Evolutionary conservation across 1,140 invertebrate species (phyloP), one percentile per base, ranked within the genome.

Genomic region (Listronotus bonariensis): DNA sequence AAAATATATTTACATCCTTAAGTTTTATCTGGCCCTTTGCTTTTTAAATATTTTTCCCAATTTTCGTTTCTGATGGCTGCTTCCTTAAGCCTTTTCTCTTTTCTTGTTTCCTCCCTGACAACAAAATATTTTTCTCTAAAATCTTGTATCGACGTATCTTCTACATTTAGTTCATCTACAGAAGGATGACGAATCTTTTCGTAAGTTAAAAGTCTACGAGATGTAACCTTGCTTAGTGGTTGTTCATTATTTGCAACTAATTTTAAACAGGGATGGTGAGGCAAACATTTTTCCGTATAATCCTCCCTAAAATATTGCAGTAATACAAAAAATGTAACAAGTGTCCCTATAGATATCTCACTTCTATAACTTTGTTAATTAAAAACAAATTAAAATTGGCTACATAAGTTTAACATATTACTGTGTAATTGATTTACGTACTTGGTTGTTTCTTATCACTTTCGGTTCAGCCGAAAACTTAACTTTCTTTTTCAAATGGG

Each of bases 241-340:
- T 98, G 95, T 80, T 97, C 94, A 14, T 90, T 92, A 81, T 95
- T 96, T 26, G 86, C 86, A 45, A 92, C 78, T 20, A 97, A 77
- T 70, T 82, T 70, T 52, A 98, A 81, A 78, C 91, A 91, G 7
- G 88, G 86, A 81, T 97, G 93, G 6, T 75, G 77, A 0, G 95
- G 95, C 45, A 98, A 77, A 40, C 88, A 84, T 3, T 87, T 80
- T 57, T 89, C 87, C 4, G 81, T 78, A 78, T 96, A 97, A 68
- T 91, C 87, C 52, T 87, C 84, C 65, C 91, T 92, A 80, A 80
- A 67, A 77, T 60, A 40, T 52, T 15, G 20, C 26, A 41, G 34
- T 26, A 7, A n/a, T n/a, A n/a, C 12, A 41, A 52, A 42, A 38
- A 32, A 53, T 31, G 6, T 55, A 42, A 26, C 5, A 26, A 26